Base-by-base conservation (phyloP, 2,113 vertebrate genomes). In the Rutilus rutilus region DNA sequence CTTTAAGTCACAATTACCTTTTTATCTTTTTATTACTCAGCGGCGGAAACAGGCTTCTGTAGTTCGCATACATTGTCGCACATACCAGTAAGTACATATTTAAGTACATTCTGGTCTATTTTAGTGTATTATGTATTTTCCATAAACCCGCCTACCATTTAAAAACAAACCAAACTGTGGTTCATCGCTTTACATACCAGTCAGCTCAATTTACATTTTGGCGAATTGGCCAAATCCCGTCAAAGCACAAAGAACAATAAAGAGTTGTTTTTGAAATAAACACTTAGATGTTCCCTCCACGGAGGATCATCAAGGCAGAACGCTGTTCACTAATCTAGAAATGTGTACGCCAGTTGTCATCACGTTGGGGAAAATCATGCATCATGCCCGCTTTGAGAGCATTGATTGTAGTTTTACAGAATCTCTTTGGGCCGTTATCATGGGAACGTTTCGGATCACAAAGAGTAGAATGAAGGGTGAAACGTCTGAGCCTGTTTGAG, bases 391-490 rank as follows among this genome's bases (percentile, higher is more conserved):
- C 62, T 82, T 81, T 89, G 85, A 85, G 75, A 25, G 75, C 64
- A 83, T 83, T 60, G 78, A 69, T 88, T 69, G 78, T 85, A 73
- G 83, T 78, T 85, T 82, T 47, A 76, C 69, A 67, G 82, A 78
- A 80, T 83, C 54, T 79, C 80, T 84, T 71, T 21, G 47, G 71
- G 76, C 27, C 73, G 69, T 25, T 82, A 74, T 45, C 87, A 52
- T 42, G 85, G 84, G 87, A 84, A n/a, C 10, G 27, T 47, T 76
- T 60, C 12, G 50, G 33, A 69, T 84, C 62, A 62, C 50, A 86
- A 67, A 81, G 79, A 83, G 77, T 89, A 36, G 42, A 87, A 78
- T 78, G 81, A 85, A 75, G 87, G 88, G 87, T 90, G 65, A 86
- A 86, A 89, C 76, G 69, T 87, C 81, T 83, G 81, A 80, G 57